A percentile compares a stretch with the other conserved stretches of the same genome.
Conservation (phyloP, 1,140 invertebrate genomes). For the Drosophila eugracilis region DNA sequence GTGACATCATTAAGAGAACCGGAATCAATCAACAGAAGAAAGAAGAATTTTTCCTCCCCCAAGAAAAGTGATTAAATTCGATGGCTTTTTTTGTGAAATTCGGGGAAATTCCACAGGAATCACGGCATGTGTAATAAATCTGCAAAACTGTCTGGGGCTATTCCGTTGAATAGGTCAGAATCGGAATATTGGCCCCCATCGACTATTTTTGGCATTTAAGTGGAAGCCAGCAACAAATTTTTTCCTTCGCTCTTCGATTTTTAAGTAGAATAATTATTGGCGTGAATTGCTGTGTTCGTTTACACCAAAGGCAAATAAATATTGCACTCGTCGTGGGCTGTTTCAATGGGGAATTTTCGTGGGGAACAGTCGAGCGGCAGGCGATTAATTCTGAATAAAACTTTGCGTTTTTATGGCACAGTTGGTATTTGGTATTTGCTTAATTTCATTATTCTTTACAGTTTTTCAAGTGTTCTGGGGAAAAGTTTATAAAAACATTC, state of each 20-base stretch:
- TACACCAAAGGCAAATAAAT: constrained; percentile 54
- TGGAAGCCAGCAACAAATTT: constrained; percentile 43
- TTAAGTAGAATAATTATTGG: constrained; percentile 55
- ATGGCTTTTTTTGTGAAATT: constrained; percentile 12
- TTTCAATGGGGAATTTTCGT: constrained; percentile 8
- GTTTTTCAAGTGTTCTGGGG: constrained; percentile 42
- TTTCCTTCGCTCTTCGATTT: constrained; percentile 17
- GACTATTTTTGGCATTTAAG: constrained; percentile 61
- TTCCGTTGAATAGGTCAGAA: constrained; percentile 40
- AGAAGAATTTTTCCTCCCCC: constrained; percentile 3
- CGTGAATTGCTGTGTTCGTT: constrained; percentile 30
- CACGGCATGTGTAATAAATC: constrained; percentile 44
- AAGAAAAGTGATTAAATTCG: constrained; percentile 16
- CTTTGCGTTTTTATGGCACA: constrained; percentile 65
- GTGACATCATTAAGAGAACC: constrained; percentile 41
- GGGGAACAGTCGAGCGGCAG: constrained; percentile 9
- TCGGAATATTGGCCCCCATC: constrained; percentile 8
- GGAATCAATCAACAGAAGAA: constrained; percentile 5
- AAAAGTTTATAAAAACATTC: constrained; percentile 70
- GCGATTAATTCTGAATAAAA: constrained; percentile 53
- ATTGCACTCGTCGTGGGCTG: constrained; percentile 24
- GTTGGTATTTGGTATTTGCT: constrained; percentile 35
- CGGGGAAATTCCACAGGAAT: constrained; percentile 43
- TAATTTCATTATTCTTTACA: constrained; percentile 8
- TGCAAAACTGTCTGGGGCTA: constrained; percentile 28